A percentile compares a stretch with the other conserved stretches of the same genome.
phyloP scores from a whole-genome alignment of 1,140 invertebrate species.

The Teleopsis dalmanni region DNA sequence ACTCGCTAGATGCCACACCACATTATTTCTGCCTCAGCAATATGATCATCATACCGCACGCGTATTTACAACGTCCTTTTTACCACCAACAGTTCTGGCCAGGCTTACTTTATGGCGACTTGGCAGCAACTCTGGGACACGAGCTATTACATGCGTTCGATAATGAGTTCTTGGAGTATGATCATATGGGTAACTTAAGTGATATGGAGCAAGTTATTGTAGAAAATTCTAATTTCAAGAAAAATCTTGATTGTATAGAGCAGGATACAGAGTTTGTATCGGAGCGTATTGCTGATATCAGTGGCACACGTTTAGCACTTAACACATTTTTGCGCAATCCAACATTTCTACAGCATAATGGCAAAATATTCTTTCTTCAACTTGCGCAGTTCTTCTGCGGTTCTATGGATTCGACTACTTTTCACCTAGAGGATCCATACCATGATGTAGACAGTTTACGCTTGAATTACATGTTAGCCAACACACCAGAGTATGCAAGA shows the following conservation, averaged over 20 bases:
- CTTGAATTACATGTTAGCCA: slow-evolving; percentile 72
- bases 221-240: not conserved
- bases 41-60: slow-evolving; percentile 33
- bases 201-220: not conserved
- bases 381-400: slow-evolving; percentile 37
- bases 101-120: slow-evolving; percentile 27
- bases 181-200: slow-evolving; percentile 15
- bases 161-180: slow-evolving; percentile 27
- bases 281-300: slow-evolving; percentile 24
- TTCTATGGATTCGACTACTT: not conserved
- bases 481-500: slow-evolving; percentile 70
- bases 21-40: slow-evolving; percentile 33
- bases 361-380: slow-evolving; percentile 28
- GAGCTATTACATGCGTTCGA: slow-evolving; percentile 34
- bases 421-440: slow-evolving; percentile 47
- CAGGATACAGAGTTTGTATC: slow-evolving; percentile 1
- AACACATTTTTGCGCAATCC: slow-evolving; percentile 3
- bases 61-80: slow-evolving; percentile 31
- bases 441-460: slow-evolving; percentile 74
- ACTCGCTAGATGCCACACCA: slow-evolving; percentile 32
- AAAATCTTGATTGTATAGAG: not conserved
- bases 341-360: not conserved
- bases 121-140: slow-evolving; percentile 33
- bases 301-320: slow-evolving; percentile 28
- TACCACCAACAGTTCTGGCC: slow-evolving; percentile 27